Percentiles rank a stretch among this genome's conserved stretches.
phyloP scores from a whole-genome alignment of 2,113 vertebrate species.

The Trichomycterus rosablanca region DNA sequence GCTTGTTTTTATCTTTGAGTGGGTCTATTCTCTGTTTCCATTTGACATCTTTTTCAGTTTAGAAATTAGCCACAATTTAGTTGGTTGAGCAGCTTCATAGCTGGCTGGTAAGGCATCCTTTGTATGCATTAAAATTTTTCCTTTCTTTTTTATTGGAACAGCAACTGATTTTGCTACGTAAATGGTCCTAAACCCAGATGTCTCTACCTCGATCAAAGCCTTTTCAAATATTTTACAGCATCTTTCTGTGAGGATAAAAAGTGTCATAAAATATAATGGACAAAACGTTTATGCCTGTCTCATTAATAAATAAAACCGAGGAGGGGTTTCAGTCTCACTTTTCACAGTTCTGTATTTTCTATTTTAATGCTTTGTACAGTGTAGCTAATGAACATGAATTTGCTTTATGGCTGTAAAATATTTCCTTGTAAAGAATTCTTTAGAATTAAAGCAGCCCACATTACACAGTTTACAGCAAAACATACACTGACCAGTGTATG shows the following conservation, averaged over 20 bases:
- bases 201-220: slow-evolving; percentile 19
- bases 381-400: slow-evolving; percentile 2
- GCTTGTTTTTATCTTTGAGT: too few species aligned
- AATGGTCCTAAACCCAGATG: slow-evolving; percentile 31
- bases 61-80: slow-evolving; percentile 5
- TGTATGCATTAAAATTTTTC: background rate
- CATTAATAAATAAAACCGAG: slow-evolving; percentile 16
- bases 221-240: slow-evolving; percentile 24
- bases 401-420: background rate
- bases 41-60: background rate
- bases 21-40: background rate
- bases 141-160: slow-evolving; percentile 19
- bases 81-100: background rate
- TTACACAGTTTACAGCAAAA: background rate
- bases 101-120: background rate
- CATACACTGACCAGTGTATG: too few species aligned
- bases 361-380: slow-evolving; percentile 19
- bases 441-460: background rate
- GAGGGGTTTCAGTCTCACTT: background rate
- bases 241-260: slow-evolving; percentile 23
- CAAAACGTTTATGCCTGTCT: slow-evolving; percentile 11
- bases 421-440: background rate
- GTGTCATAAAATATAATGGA: slow-evolving; percentile 42
- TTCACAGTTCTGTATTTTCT: slow-evolving; percentile 16
- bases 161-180: slow-evolving; percentile 6